phyloP scores from a whole-genome alignment of 2,888 invertebrate species.

The Clusia tigrina region DNA sequence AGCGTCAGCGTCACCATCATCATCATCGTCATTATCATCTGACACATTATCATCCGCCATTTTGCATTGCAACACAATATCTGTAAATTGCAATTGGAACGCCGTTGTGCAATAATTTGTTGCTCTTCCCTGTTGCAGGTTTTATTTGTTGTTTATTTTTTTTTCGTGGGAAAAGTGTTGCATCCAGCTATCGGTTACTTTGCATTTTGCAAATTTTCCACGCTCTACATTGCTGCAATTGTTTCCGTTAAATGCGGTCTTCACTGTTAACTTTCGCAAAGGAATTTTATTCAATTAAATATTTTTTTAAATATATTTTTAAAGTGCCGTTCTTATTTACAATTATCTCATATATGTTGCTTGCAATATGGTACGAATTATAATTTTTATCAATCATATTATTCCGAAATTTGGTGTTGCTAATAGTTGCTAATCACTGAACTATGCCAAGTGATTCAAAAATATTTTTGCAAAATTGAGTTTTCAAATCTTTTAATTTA shows the following conservation, averaged over 20 bases:
- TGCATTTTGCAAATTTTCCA: neutral
- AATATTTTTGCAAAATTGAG: no score
- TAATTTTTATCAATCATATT: no score
- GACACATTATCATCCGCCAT: neutral
- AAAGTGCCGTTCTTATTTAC: no score
- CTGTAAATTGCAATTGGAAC: slow-evolving; percentile 14
- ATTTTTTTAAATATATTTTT: no score
- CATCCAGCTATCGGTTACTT: neutral
- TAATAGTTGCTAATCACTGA: no score
- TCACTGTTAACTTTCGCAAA: neutral
- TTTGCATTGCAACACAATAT: slow-evolving; percentile 13
- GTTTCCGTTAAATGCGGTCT: neutral
- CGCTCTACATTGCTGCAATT: neutral
- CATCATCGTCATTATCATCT: neutral
- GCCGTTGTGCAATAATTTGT: slow-evolving; percentile 11
- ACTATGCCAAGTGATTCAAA: no score
- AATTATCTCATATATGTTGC: neutral
- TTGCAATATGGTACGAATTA: neutral
- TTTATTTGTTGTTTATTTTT: neutral
- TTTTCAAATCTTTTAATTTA: no score
- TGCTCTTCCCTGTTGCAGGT: neutral
- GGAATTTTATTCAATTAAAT: neutral
- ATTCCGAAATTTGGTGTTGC: neutral
- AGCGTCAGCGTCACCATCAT: neutral
- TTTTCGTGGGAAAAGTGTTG: no score